These are phyloP conservation scores for Hyles vespertilio DNA, from an alignment of 1,140 invertebrate species.

Conservation along the genomic window DNA sequence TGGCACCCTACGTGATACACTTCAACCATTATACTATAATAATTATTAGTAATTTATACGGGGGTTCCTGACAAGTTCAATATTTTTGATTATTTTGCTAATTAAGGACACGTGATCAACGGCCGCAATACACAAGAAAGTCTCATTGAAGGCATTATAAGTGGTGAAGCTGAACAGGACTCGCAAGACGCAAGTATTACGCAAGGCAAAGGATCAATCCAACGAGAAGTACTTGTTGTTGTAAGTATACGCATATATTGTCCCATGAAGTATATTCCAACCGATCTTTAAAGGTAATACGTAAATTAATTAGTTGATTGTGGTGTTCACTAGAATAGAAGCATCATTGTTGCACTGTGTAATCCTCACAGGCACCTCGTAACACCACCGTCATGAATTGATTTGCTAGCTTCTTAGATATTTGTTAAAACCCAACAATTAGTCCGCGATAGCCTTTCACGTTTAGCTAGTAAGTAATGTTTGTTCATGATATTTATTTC, in stretches of 20 bases:
- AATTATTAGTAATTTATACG: slow-evolving; percentile 42
- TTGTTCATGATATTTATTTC: not conserved
- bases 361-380: slow-evolving; percentile 49
- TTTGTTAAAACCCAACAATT: slow-evolving; percentile 37
- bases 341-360: slow-evolving; percentile 61
- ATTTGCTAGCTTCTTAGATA: slow-evolving; percentile 70
- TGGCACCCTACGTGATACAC: slow-evolving; percentile 57
- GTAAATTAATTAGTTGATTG: slow-evolving; percentile 50
- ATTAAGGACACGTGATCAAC: slow-evolving; percentile 65
- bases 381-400: slow-evolving; percentile 58
- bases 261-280: slow-evolving; percentile 28
- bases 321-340: slow-evolving; percentile 63
- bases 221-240: slow-evolving; percentile 56
- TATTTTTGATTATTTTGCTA: slow-evolving; percentile 73
- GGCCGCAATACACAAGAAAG: slow-evolving; percentile 68
- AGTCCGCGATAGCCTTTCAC: slow-evolving; percentile 45
- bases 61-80: slow-evolving; percentile 68
- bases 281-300: slow-evolving; percentile 51
- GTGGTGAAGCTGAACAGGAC: slow-evolving; percentile 79
- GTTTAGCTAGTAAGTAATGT: not conserved
- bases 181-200: slow-evolving; percentile 74
- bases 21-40: slow-evolving; percentile 48
- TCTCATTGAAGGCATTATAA: slow-evolving; percentile 80
- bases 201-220: slow-evolving; percentile 49
- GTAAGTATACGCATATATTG: slow-evolving; percentile 54